Base-by-base conservation (phyloP, 2,888 invertebrate genomes). In the Brachyopa scutellaris region DNA sequence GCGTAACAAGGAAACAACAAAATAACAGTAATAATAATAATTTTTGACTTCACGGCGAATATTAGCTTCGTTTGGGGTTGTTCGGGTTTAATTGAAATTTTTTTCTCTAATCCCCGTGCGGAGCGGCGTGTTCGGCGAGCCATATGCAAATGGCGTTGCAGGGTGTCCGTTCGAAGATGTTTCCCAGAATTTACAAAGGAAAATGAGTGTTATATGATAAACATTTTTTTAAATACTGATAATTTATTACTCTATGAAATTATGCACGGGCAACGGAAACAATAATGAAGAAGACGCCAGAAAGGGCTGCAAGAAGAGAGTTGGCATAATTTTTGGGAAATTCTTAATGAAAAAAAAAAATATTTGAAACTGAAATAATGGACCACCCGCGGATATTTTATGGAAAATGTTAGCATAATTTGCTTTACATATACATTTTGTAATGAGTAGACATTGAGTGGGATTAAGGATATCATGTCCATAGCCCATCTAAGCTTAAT, bases 1-100 rank as follows among this genome's bases (percentile, higher is more conserved):
- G 77, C 64, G 77, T 61, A 72, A 77, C 59, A 77, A 47, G 21
- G 51, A 70, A 70, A 72, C 70, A 82, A 77, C 82, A 70, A 69
- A 80, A 76, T 69, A 82, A 70, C 76, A 53, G 70, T 66, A 74
- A 74, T 82, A 82, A 82, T 77, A 59, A 82, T 72, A 77, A 82
- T 82, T 82, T 72, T 55, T 59, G 61, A 64, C 70, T 21, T 42
- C 66, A 38, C 21, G 31, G 31, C 36, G n/a, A 9, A 57, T 82
- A 77, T 82, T 72, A 77, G 72, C 82, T 72, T 80, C 69, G 9
- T 62, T 77, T 66, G 38, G 77, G 77, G 82, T 59, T 57, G 57
- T 11, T 19, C 13, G 31, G 59, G 72, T 74, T 82, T 82, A 82
- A 77, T 77, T 82, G 77, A 82, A n/a, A 82, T 47, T 59, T 61